Evolutionary conservation across 2,888 invertebrate genomes (phyloP).

Genomic region (Blomia tropicalis): DNA sequence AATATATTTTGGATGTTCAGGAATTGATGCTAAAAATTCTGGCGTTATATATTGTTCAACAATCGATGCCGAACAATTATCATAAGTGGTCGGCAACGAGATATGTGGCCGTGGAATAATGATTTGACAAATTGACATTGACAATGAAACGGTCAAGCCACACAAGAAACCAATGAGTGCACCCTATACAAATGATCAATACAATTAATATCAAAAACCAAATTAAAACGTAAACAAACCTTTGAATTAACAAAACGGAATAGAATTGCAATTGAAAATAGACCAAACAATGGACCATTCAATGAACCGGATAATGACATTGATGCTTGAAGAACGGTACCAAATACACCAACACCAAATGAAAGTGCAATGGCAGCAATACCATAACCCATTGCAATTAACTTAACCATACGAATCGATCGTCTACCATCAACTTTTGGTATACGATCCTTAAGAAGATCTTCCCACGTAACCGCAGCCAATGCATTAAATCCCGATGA

Average conservation of each 20-base stretch:
- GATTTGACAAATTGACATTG: slow-evolving; percentile 18
- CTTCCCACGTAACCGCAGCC: slow-evolving; percentile 73
- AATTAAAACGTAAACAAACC: slow-evolving; percentile 6
- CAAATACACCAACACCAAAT: slow-evolving; percentile 25
- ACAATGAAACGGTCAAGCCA: slow-evolving; percentile 15
- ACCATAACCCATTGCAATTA: slow-evolving; percentile 27
- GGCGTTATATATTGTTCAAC: not conserved
- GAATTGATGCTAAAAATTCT: too few species aligned
- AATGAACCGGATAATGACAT: slow-evolving; percentile 26
- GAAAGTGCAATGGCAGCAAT: slow-evolving; percentile 26
- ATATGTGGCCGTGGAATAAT: slow-evolving; percentile 18
- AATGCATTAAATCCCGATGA: slow-evolving; percentile 50
- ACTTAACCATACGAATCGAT: slow-evolving; percentile 1
- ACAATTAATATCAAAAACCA: not conserved
- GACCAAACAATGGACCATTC: slow-evolving; percentile 26
- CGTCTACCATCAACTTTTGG: not conserved
- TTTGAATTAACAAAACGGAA: slow-evolving; percentile 25
- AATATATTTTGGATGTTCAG: not conserved
- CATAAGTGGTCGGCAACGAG: slow-evolving; percentile 16
- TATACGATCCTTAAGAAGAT: slow-evolving; percentile 45
- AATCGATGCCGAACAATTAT: slow-evolving; percentile 15
- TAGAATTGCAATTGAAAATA: slow-evolving; percentile 25
- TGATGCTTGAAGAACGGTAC: slow-evolving; percentile 27
- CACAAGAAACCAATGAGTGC: slow-evolving; percentile 22
- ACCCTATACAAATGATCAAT: slow-evolving; percentile 17